phyloP scores from a whole-genome alignment of 2,113 vertebrate genomes.

The Numenius arquata region DNA sequence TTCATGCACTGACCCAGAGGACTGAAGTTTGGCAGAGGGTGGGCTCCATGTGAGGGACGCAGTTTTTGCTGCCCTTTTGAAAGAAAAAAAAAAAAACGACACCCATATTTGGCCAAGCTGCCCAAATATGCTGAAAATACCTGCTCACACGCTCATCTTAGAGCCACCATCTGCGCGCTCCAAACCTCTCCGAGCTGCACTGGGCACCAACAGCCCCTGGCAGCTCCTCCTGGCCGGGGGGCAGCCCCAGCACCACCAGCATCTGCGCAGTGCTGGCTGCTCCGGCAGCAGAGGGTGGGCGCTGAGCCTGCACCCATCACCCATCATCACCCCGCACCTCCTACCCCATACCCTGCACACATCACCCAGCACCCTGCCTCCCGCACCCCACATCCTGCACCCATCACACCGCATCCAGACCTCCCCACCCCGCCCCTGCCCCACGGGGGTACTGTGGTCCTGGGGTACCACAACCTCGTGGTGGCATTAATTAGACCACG shows the following conservation, averaged over 20 bases:
- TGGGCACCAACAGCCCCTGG: fast-evolving
- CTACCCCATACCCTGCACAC: neutral
- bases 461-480: too few relatives aligned
- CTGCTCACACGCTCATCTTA: fast-evolving
- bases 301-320: neutral
- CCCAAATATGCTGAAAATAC: neutral
- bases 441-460: too few relatives aligned
- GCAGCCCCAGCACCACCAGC: neutral
- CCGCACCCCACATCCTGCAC: too few relatives aligned
- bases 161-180: fast-evolving
- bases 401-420: too few relatives aligned
- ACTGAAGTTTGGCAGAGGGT: neutral
- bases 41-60: neutral
- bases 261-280: neutral
- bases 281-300: neutral
- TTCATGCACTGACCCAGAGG: neutral
- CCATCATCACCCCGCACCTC: neutral
- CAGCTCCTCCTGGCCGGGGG: neutral
- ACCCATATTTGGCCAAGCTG: neutral
- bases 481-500: neutral
- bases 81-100: neutral
- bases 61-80: neutral
- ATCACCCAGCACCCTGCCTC: neutral
- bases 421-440: neutral
- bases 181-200: fast-evolving